phyloP scores from a whole-genome alignment of 1,140 invertebrate genomes.

The Babylonia areolata region DNA sequence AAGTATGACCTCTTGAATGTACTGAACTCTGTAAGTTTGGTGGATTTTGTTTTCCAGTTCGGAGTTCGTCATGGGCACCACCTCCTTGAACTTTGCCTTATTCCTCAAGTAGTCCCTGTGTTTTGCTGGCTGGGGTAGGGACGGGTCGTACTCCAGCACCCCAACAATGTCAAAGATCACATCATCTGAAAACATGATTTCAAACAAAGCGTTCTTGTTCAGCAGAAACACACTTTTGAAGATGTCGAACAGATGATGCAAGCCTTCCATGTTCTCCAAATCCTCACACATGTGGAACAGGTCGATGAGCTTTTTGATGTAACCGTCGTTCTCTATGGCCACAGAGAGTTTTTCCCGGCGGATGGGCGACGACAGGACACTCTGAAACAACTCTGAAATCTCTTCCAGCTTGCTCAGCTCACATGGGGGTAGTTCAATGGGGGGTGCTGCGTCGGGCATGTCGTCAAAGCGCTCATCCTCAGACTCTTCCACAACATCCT shows the following conservation, averaged over 20 bases:
- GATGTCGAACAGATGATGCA: constrained; percentile 98
- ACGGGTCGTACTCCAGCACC: constrained; percentile 98
- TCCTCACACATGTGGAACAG: constrained; percentile 98
- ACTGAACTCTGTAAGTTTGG: constrained; percentile 99
- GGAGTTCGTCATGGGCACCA: constrained; percentile 96
- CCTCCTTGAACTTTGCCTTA: constrained; percentile 87
- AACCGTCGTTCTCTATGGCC: constrained; percentile 95
- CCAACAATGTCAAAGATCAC: constrained; percentile 98
- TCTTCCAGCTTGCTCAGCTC: constrained; percentile 95
- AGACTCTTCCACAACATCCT: constrained; percentile 97
- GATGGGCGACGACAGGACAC: constrained; percentile 77
- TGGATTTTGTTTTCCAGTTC: constrained; percentile 99
- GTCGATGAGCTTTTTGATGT: constrained; percentile 96
- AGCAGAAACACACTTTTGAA: constrained; percentile 99
- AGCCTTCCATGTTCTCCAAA: constrained; percentile 93
- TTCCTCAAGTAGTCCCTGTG: constrained; percentile 97
- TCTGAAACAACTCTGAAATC: constrained; percentile 87
- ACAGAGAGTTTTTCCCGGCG: constrained; percentile 95
- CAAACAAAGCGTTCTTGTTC: constrained; percentile 97
- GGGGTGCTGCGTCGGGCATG: constrained; percentile 83
- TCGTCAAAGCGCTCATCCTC: constrained; percentile 99
- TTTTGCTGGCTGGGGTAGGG: constrained; percentile 78
- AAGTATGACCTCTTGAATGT: constrained; percentile 99
- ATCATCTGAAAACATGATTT: constrained; percentile 97
- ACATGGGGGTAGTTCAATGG: constrained; percentile 87